phyloP scores from a whole-genome alignment of 1,140 invertebrate genomes.

The Tetraneura akinire region DNA sequence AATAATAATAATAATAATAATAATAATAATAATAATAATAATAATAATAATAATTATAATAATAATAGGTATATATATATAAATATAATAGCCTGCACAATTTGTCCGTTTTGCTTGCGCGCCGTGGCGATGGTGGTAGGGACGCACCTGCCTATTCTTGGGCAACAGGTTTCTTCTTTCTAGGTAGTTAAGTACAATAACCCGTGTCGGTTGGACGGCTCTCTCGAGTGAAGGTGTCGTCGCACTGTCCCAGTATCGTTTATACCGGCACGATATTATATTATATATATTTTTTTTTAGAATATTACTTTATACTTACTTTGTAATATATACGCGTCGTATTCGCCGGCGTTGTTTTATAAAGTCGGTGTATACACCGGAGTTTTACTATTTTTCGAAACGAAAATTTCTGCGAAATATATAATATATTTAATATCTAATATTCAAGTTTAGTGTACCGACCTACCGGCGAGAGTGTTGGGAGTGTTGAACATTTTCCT shows the following conservation, averaged over 20 bases:
- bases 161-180: constrained; percentile 49
- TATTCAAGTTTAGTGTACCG: background rate
- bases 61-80: too few relatives aligned
- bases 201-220: constrained; percentile 49
- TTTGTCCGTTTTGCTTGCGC: constrained; percentile 37
- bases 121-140: constrained; percentile 32
- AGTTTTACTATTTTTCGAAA: too few relatives aligned
- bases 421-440: too few relatives aligned
- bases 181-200: constrained; percentile 49
- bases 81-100: constrained; percentile 15
- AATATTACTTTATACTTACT: background rate
- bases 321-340: constrained; percentile 6
- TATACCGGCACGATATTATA: background rate
- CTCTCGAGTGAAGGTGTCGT: constrained; percentile 41
- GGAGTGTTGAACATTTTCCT: constrained; percentile 13
- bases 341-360: too few relatives aligned
- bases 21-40: too few relatives aligned
- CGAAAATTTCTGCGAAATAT: too few relatives aligned
- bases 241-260: constrained; percentile 33
- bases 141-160: constrained; percentile 47
- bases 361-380: too few relatives aligned
- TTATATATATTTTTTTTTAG: background rate
- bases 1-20: too few relatives aligned
- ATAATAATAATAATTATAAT: too few relatives aligned
- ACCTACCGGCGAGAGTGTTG: background rate